These are phyloP conservation scores for Malachius bipustulatus DNA, from an alignment of 2,888 invertebrate genomes.

Conservation along the genomic window DNA sequence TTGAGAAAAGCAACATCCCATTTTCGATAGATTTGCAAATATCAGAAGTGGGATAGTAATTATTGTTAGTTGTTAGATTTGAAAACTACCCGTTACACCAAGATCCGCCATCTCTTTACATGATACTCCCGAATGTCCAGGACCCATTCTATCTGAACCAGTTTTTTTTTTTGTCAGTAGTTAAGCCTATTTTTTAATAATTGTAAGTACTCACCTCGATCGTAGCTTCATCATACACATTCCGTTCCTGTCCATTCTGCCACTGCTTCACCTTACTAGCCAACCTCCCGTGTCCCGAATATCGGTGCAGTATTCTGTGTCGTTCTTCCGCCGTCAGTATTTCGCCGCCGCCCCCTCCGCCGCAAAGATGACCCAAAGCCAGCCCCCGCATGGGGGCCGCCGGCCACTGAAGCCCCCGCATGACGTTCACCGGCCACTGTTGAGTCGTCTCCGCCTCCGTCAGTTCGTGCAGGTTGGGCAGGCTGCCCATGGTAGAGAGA, in stretches of 20 bases:
- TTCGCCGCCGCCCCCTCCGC: constrained; percentile 22
- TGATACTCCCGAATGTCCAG: too few species aligned
- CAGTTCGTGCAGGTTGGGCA: constrained; percentile 54
- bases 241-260: constrained; percentile 27
- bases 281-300: constrained; percentile 30
- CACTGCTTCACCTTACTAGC: constrained; percentile 30
- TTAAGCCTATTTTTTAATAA: too few species aligned
- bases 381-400: constrained; percentile 25
- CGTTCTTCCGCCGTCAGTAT: constrained; percentile 26
- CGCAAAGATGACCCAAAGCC: constrained; percentile 29
- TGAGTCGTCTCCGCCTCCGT: constrained; percentile 18
- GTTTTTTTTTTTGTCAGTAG: too few species aligned
- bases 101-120: background rate
- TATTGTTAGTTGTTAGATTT: too few species aligned
- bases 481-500: constrained; percentile 54
- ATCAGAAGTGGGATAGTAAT: too few species aligned
- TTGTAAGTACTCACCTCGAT: constrained; percentile 24
- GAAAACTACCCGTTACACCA: constrained; percentile 1
- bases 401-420: constrained; percentile 11
- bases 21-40: too few species aligned
- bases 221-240: constrained; percentile 31
- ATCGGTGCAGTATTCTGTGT: constrained; percentile 28
- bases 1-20: too few species aligned
- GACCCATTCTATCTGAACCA: too few species aligned
- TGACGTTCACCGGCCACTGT: background rate